Base-by-base conservation (phyloP, 2,888 invertebrate genomes). In the Rhamnusium bicolor region DNA sequence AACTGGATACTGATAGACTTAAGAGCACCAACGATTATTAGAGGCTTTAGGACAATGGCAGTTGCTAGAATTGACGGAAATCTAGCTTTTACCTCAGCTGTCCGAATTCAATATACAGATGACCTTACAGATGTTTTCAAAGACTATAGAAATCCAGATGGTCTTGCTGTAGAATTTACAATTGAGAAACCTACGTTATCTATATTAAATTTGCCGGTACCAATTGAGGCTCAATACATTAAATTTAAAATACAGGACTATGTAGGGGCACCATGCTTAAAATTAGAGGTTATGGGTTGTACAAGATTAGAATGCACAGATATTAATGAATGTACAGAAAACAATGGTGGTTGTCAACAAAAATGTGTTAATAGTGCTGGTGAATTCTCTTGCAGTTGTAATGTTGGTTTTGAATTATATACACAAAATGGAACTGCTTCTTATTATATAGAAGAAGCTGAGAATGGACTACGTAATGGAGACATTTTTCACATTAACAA, bases 301-400 rank as follows among this genome's bases (percentile, higher is more conserved):
- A 95, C 96, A 0, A 91, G 97, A 79, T 90, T 97, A 79, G 97
- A 97, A 84, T 98, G 97, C 85, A 90, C 92, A 14, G 97, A 98
- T 84, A 91, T 96, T 54, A 97, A 98, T 84, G 97, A 98, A 86
- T 98, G 97, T 85, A 91, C 92, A 54, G 91, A 91, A 29, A 93
- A 94, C 79, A 97, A 97, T 84, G 97, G 97, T 12, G 97, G 97
- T 14, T 98, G 97, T 87, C 95, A 97, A 84, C 97, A 97, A 84
- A 96, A 96, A 88, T 98, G 97, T 88, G 91, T 96, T 53, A 98
- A 97, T 85, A 94, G 93, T 72, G 95, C 97, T 46, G 98, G 98
- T 75, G 93, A 94, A 85, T 97, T 92, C 85, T 92, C 94, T 0
- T 98, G 98, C 84, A 92, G 93, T 75, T 98, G 98, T 85, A 96